Conservation (phyloP, 2,888 invertebrate genomes). For the Platycheirus rosarum region DNA sequence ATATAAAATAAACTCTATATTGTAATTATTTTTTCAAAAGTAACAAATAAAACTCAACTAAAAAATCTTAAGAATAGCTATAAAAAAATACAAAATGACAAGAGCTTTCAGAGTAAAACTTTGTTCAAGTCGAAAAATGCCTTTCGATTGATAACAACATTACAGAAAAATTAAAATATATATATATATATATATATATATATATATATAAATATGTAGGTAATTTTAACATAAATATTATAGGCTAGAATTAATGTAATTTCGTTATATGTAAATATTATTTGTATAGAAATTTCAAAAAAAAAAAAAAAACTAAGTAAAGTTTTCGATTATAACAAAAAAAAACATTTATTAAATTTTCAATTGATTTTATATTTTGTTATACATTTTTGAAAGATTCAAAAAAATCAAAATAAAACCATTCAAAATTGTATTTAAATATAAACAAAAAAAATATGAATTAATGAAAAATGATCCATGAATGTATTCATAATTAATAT, state of each 20-base stretch:
- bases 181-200: too few relatives aligned
- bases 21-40: slow-evolving; percentile 33
- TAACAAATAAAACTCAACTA: slow-evolving; percentile 3
- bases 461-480: slow-evolving; percentile 33
- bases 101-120: slow-evolving; percentile 63
- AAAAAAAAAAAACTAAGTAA: slow-evolving; percentile 18
- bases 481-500: slow-evolving; percentile 44
- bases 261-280: slow-evolving; percentile 57
- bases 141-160: slow-evolving; percentile 53
- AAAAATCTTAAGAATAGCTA: slow-evolving; percentile 16
- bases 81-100: slow-evolving; percentile 29
- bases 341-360: slow-evolving; percentile 24
- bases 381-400: slow-evolving; percentile 37
- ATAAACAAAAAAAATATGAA: neutral
- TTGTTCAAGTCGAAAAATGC: slow-evolving; percentile 55
- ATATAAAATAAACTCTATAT: slow-evolving; percentile 18
- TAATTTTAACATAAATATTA: slow-evolving; percentile 24
- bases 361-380: slow-evolving; percentile 42
- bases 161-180: slow-evolving; percentile 3
- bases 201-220: too few relatives aligned
- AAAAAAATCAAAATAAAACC: slow-evolving; percentile 28
- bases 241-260: slow-evolving; percentile 49
- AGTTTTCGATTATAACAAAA: slow-evolving; percentile 13
- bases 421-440: slow-evolving; percentile 25
- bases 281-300: slow-evolving; percentile 19